Percentiles rank a stretch among this genome's conserved stretches.
phyloP scores from a whole-genome alignment of 2,888 invertebrate species.

The Mylabris sibirica region DNA sequence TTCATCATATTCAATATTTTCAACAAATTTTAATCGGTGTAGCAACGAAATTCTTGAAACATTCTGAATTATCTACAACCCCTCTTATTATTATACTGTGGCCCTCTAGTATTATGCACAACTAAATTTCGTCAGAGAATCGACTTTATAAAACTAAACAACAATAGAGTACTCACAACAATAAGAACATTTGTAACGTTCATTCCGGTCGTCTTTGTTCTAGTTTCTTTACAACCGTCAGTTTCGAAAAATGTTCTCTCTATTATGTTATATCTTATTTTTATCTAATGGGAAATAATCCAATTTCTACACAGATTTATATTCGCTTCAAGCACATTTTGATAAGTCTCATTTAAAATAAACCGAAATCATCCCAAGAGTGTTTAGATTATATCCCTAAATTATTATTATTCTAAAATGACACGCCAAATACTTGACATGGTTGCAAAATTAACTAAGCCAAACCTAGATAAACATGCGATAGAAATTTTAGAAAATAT shows the following conservation, averaged over 20 bases:
- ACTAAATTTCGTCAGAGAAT: too few relatives aligned
- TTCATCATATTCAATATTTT: too few relatives aligned
- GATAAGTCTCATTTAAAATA: background rate
- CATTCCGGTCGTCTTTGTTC: too few relatives aligned
- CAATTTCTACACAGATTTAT: background rate
- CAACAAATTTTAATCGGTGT: too few relatives aligned
- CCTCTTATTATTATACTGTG: too few relatives aligned
- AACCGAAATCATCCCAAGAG: background rate
- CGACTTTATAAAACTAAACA: too few relatives aligned
- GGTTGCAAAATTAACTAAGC: background rate
- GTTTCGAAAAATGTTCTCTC: background rate
- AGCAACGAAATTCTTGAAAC: too few relatives aligned
- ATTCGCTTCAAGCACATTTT: background rate
- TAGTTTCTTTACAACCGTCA: too few relatives aligned
- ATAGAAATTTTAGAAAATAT: background rate
- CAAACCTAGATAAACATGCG: background rate
- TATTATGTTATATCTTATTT: background rate
- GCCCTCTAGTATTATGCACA: too few relatives aligned
- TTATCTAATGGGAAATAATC: background rate
- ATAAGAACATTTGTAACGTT: too few relatives aligned
- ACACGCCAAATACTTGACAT: background rate
- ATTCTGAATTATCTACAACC: too few relatives aligned
- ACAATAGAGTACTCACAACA: too few relatives aligned
- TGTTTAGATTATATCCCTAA: background rate
- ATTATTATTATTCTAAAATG: background rate